Base-by-base conservation (phyloP, 2,888 invertebrate species). In the Leptogaster cylindrica region DNA sequence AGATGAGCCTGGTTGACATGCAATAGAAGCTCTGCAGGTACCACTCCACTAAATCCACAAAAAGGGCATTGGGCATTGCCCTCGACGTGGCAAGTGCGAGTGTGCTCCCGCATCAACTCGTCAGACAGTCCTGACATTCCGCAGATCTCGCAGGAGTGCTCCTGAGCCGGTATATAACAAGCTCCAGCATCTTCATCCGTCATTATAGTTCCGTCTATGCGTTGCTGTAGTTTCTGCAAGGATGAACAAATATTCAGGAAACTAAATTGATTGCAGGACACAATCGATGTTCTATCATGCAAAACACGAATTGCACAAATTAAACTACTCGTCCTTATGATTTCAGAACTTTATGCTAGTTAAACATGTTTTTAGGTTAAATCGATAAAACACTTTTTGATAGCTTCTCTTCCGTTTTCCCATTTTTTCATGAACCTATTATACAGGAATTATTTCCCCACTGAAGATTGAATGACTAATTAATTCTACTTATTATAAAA, bases 1-100 rank as follows among this genome's bases (percentile, higher is more conserved):
- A 92, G 83, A 80, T 93, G 93, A n/a, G 89, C 91, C 73, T 88
- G 87, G 78, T 92, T 92, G 1, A 93, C 92, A 77, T 93, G 93
- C 2, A 89, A 82, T 70, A 90, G 82, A 74, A 93, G 86, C 75
- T 92, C 91, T 3, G 88, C 87, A 16, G 89, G 88, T 8, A 89
- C 88, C 46, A 89, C 87, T 70, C 87, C 86, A 12, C 87, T 86
- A 71, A 91, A 85, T 77, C 91, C 90, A 78, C 93, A 93, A 77
- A 93, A 91, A 0, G 93, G 93, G 76, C 93, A 93, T 55, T 89
- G 88, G 7, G 89, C 88, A 70, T 88, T 86, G 0, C 91, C 91
- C 70, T 90, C 89, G 7, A 93, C 87, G 77, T 93, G 93, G 73
- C 88, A 89, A 48, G 89, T 85, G 65, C 89, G 84, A 69, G 92